Evolutionary conservation across 2,113 vertebrate genomes (phyloP).

Genomic region (Labrus mixtus): DNA sequence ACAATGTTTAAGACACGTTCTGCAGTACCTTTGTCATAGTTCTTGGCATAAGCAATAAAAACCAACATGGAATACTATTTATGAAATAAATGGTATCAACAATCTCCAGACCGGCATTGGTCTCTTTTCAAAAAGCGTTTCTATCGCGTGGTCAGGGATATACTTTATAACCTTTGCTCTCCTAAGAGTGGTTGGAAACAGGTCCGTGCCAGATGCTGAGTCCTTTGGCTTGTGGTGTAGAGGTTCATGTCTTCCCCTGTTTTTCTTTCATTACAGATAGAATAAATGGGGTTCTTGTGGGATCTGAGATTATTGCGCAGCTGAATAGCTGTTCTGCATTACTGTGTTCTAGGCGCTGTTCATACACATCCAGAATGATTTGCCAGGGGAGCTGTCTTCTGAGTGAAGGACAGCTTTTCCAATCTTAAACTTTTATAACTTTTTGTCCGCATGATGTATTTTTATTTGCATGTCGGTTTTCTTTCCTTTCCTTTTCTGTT

Average conservation of each 20-base stretch:
- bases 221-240: conserved; percentile 3
- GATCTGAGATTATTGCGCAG: conserved; percentile 53
- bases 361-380: conserved; percentile 7
- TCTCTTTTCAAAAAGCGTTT: neutral
- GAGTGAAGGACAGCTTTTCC: neutral
- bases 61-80: no score
- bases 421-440: conserved; percentile 1
- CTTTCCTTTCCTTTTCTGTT: no score
- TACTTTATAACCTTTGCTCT: conserved; percentile 7
- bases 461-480: no score
- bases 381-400: conserved; percentile 12
- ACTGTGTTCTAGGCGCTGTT: conserved; percentile 11
- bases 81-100: no score
- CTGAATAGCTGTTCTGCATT: conserved; percentile 43
- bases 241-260: conserved; percentile 44
- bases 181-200: conserved; percentile 12
- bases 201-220: conserved; percentile 1
- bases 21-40: no score
- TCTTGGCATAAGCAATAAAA: no score
- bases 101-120: no score
- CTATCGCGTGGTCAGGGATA: neutral
- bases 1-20: no score
- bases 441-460: neutral
- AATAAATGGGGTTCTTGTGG: conserved; percentile 55
- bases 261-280: conserved; percentile 62